Conservation (phyloP, 2,888 invertebrate genomes). For the Synergus gifuensis region DNA sequence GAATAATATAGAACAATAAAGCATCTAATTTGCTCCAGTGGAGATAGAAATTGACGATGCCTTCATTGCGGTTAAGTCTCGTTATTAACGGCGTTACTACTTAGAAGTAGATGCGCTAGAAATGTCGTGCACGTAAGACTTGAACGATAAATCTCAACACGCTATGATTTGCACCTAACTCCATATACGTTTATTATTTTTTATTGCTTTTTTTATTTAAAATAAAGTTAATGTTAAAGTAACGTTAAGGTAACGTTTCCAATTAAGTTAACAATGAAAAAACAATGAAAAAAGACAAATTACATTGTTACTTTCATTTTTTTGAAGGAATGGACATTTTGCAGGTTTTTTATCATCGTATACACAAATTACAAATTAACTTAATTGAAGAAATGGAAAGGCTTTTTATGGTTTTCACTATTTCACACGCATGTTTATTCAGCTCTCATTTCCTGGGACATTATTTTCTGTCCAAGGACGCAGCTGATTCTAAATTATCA, state of each 20-base stretch:
- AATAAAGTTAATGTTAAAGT: no score
- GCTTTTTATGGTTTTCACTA: neutral
- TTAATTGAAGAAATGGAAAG: neutral
- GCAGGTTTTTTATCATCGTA: neutral
- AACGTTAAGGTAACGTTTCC: no score
- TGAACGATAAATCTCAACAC: neutral
- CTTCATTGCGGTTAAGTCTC: conserved; percentile 23
- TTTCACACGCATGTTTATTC: neutral
- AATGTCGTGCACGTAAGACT: conserved; percentile 12
- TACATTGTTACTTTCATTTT: no score
- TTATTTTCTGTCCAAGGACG: neutral
- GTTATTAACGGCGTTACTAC: conserved; percentile 25
- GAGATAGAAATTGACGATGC: conserved; percentile 29
- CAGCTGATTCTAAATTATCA: neutral
- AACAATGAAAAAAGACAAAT: no score
- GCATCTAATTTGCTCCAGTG: conserved; percentile 19
- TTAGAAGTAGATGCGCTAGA: conserved; percentile 18
- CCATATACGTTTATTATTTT: no score
- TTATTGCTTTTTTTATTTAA: no score
- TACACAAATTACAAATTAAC: neutral
- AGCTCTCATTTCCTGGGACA: conserved; percentile 11
- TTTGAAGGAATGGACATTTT: neutral
- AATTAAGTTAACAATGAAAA: no score
- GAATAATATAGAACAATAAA: conserved; percentile 21
- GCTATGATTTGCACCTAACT: neutral